Conservation (phyloP, 2,113 vertebrate species). For the Protobothrops mucrosquamatus region DNA sequence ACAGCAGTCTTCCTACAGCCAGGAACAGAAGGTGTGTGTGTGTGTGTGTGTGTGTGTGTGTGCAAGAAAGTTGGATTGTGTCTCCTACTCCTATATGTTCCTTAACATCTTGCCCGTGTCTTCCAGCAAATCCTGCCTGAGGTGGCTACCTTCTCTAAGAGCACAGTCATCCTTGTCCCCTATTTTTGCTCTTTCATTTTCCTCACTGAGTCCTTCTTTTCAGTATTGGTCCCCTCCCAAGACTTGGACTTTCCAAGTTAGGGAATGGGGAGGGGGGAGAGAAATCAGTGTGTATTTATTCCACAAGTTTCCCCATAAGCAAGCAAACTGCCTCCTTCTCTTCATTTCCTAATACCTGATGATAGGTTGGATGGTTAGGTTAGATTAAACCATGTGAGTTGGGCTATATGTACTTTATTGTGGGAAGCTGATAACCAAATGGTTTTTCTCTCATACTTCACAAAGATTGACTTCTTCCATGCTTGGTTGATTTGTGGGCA, state of each 20-base stretch:
- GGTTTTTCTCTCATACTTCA: neutral
- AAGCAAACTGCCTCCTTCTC: neutral
- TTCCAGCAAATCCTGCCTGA: neutral
- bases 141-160: neutral
- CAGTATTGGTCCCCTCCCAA: neutral
- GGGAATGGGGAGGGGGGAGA: neutral
- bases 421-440: neutral
- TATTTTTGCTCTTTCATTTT: neutral
- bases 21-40: neutral
- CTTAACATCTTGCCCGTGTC: neutral
- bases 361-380: neutral
- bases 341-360: neutral
- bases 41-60: too few relatives aligned
- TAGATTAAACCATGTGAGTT: neutral
- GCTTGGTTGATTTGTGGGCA: neutral
- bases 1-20: neutral
- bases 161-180: neutral
- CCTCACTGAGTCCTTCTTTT: neutral
- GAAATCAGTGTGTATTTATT: neutral
- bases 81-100: neutral
- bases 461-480: neutral
- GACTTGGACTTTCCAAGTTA: neutral
- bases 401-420: neutral
- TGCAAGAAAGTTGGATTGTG: neutral
- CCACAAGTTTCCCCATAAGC: neutral